Evolutionary conservation across 2,797 vertebrate genomes (phyloP).

Genomic region (Echeneis naucrates): DNA sequence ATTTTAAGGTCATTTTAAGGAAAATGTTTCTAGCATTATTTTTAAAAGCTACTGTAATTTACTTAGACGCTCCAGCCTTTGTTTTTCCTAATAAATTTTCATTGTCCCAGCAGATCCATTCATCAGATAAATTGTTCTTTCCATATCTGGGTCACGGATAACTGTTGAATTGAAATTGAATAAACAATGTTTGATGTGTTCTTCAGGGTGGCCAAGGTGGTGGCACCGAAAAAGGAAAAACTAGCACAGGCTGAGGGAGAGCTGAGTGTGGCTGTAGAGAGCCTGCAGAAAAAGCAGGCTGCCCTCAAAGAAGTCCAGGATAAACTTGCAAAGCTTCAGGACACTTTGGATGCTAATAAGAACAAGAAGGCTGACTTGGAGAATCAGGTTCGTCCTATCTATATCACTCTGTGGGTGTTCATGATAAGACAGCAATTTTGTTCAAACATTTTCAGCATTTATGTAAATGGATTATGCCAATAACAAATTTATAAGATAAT

Average conservation of each 20-base stretch:
- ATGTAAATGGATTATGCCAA: not conserved
- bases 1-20: slow-evolving; percentile 21
- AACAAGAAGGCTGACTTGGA: slow-evolving; percentile 90
- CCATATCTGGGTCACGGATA: not conserved
- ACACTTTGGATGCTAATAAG: slow-evolving; percentile 88
- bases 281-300: slow-evolving; percentile 89
- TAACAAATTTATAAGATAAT: not conserved
- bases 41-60: slow-evolving; percentile 21
- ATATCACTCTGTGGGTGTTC: no score
- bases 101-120: not conserved
- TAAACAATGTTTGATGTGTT: slow-evolving; percentile 4
- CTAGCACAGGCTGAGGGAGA: slow-evolving; percentile 86
- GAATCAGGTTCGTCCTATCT: slow-evolving; percentile 89
- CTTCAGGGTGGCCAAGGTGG: slow-evolving; percentile 90
- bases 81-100: not conserved
- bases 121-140: not conserved
- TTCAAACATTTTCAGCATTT: not conserved
- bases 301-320: slow-evolving; percentile 90
- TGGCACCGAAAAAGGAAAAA: slow-evolving; percentile 92
- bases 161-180: not conserved
- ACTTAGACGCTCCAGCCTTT: not conserved
- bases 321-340: slow-evolving; percentile 86
- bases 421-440: not conserved
- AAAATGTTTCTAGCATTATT: slow-evolving; percentile 32
- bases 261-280: slow-evolving; percentile 86